Base-by-base conservation (phyloP, 2,888 invertebrate genomes). In the Pseudanteris insignis region DNA sequence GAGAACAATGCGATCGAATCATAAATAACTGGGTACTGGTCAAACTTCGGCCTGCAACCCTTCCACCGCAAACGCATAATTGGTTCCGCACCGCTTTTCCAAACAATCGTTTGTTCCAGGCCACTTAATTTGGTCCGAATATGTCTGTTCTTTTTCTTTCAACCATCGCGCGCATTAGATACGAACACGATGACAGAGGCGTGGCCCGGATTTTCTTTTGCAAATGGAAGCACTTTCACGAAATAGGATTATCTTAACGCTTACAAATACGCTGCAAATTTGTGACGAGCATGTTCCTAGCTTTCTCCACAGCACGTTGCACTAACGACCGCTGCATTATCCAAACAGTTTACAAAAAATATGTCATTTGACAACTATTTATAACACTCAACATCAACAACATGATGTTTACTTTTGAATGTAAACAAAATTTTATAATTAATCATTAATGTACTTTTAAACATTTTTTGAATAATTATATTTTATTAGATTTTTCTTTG, bases 161-260 rank as follows among this genome's bases (percentile, higher is more conserved):
- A 43, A 43, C n/a, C n/a, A 37, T 43, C 29, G 34, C 34, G 34
- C 4, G 24, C 8, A 26, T 37, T 10, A 10, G 26, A 48, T 10
- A 30, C n/a, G n/a, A n/a, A n/a, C n/a, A n/a, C n/a, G 10, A n/a
- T 7, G 29, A 14, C 29, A 2, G 14, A 9, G 51, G 41, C 41
- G 51, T 50, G 54, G 33, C 12, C 1, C 3, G 9, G 7, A 9
- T 13, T 54, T 41, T 26, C 48, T 30, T 26, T 53, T 10, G 44
- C 37, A 21, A 47, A 43, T 48, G 29, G 36, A 37, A 24, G 43
- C 36, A 37, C 40, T 43, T 43, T 54, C 41, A 25, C 38, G 29
- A 60, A 53, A 53, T 28, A 21, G 37, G 60, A 48, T 60, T 60
- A 60, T 60, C 59, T 53, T 53, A 60, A 60, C 53, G 32, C 53